These are phyloP conservation scores for Pristionchus japonicus DNA, from an alignment of 2,888 invertebrate genomes.

Conservation along the genomic window DNA sequence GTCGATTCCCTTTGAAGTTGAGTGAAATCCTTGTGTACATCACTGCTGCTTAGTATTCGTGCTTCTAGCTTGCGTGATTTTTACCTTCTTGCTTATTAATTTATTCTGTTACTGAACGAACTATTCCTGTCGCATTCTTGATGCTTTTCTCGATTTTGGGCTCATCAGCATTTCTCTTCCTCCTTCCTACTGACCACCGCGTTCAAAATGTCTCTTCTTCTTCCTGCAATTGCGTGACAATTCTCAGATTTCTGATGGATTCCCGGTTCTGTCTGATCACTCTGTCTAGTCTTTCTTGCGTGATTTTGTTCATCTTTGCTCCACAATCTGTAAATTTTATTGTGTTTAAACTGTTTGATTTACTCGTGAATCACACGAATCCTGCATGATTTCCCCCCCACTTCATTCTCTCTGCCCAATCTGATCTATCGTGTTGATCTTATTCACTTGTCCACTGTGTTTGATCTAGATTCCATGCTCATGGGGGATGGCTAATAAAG, in stretches of 20 bases:
- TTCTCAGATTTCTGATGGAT: not conserved
- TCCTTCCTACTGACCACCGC: not conserved
- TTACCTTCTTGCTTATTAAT: not conserved
- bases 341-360: too few relatives aligned
- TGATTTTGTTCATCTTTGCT: too few relatives aligned
- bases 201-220: not conserved
- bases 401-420: not conserved
- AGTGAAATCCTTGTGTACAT: not conserved
- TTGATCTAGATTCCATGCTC: conserved; percentile 17
- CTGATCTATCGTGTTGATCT: not conserved
- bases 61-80: too few relatives aligned
- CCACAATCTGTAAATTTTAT: too few relatives aligned
- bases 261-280: not conserved
- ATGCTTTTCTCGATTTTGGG: not conserved
- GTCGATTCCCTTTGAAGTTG: not conserved
- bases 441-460: not conserved
- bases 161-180: not conserved
- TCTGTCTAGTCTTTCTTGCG: too few relatives aligned
- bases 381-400: too few relatives aligned
- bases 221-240: not conserved
- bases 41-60: not conserved
- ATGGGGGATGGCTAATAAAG: not conserved
- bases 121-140: too few relatives aligned
- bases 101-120: not conserved
- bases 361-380: too few relatives aligned